Conservation (phyloP, 2,797 vertebrate genomes). For the Oreochromis grahami region DNA sequence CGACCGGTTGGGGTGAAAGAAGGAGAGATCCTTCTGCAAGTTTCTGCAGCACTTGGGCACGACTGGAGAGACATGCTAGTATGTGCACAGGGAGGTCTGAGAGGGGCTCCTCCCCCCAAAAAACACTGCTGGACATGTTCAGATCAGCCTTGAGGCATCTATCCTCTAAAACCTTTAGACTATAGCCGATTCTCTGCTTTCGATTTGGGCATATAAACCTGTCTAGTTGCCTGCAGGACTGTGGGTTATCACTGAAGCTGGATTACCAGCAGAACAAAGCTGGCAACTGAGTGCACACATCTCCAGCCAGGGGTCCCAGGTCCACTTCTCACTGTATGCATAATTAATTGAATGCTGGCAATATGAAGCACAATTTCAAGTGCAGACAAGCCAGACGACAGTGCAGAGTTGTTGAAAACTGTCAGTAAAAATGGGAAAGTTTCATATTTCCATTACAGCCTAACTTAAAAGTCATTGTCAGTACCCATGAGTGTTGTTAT, state of each 20-base stretch:
- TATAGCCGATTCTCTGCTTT: neutral
- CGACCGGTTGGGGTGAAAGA: no score
- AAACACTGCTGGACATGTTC: neutral
- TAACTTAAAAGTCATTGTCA: neutral
- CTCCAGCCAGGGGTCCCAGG: neutral
- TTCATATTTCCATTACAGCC: neutral
- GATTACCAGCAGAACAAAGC: neutral
- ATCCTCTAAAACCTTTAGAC: neutral
- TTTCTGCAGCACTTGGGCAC: slow-evolving; percentile 16
- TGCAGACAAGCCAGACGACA: neutral
- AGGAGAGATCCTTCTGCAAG: slow-evolving; percentile 5
- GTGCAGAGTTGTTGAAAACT: neutral
- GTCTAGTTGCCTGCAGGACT: neutral
- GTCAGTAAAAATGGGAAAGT: neutral
- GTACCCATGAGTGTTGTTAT: neutral
- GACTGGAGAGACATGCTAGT: neutral
- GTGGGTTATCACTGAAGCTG: neutral
- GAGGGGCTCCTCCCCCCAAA: neutral
- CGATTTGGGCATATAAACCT: neutral
- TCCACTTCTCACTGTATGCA: neutral
- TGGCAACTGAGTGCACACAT: neutral
- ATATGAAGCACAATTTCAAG: neutral
- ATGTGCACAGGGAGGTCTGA: neutral
- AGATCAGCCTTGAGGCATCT: neutral
- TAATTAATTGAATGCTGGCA: neutral